Evolutionary conservation across 2,113 vertebrate species (phyloP).

Genomic region (cat (Felis catus)): DNA sequence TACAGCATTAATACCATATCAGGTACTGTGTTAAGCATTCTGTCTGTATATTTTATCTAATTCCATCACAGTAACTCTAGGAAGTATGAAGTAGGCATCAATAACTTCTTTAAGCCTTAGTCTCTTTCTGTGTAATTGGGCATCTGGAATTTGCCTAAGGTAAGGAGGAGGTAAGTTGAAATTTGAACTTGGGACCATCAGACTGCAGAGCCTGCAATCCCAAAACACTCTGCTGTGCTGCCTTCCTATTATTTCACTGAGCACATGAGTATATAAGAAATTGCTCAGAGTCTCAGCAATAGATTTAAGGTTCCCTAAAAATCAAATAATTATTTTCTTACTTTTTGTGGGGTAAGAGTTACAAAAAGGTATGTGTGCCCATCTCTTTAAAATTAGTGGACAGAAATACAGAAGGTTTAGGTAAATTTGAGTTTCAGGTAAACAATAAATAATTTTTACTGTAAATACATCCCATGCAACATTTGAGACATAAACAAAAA

Average conservation of each 20-base stretch:
- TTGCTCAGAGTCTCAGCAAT: background rate
- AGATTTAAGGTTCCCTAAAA: background rate
- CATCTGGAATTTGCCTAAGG: background rate
- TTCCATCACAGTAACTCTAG: background rate
- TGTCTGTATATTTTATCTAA: background rate
- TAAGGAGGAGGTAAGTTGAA: background rate
- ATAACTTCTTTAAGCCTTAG: background rate
- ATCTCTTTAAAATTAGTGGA: background rate
- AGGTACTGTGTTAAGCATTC: background rate
- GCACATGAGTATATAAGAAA: background rate
- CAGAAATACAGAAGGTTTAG: background rate
- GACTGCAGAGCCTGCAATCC: background rate
- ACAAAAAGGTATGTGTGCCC: background rate
- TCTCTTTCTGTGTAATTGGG: background rate
- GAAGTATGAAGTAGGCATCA: background rate
- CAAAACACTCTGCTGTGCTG: background rate
- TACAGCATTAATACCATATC: background rate
- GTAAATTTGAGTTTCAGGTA: slow-evolving; percentile 31
- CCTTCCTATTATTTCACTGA: background rate
- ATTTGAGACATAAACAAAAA: background rate
- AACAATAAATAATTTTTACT: background rate
- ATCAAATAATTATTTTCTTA: slow-evolving; percentile 16
- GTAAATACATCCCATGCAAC: background rate
- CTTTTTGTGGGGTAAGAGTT: background rate
- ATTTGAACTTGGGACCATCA: slow-evolving; percentile 11